These are phyloP conservation scores for Acanthosepion pharaonis DNA, from an alignment of 2,888 invertebrate genomes.

Conservation along the genomic window DNA sequence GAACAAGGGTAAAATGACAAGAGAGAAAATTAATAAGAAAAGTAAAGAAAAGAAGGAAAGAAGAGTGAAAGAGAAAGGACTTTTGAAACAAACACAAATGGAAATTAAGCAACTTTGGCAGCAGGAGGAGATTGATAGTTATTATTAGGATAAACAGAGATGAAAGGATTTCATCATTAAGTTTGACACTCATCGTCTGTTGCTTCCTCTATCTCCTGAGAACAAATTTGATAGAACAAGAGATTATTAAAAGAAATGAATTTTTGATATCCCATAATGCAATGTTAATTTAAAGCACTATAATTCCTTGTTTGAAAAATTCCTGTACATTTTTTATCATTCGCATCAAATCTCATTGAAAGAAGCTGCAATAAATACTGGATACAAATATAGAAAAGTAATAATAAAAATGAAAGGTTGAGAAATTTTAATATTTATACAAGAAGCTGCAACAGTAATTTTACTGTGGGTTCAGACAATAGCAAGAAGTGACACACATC, in stretches of 20 bases:
- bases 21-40: background rate
- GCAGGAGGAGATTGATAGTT: background rate
- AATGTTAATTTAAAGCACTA: background rate
- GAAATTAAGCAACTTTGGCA: background rate
- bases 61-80: background rate
- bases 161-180: background rate
- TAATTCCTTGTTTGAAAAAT: background rate
- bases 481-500: no score
- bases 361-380: no score
- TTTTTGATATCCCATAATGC: constrained; percentile 33
- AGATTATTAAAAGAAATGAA: background rate
- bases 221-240: background rate
- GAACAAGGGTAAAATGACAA: background rate
- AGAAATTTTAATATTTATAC: no score
- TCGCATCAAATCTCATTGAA: no score
- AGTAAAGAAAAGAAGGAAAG: background rate
- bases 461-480: no score
- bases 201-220: background rate
- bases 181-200: background rate
- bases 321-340: no score
- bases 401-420: no score
- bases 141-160: background rate
- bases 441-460: no score
- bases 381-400: no score
- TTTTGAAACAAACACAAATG: background rate